Conservation (phyloP, 2,797 vertebrate species). For the Lagorchestes hirsutus region DNA sequence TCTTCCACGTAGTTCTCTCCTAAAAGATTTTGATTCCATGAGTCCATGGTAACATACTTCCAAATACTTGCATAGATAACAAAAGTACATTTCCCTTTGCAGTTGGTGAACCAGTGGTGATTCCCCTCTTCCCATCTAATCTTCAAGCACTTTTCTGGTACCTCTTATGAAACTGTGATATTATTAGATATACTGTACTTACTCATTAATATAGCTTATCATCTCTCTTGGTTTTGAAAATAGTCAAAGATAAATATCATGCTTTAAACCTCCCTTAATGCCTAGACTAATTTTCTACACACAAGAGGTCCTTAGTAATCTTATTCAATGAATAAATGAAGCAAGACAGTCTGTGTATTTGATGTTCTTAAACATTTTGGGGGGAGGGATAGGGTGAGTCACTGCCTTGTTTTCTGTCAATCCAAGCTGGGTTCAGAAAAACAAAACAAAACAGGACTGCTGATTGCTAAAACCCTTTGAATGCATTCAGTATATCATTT, state of each 20-base stretch:
- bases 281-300: not conserved
- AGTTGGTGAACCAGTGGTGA: slow-evolving; percentile 76
- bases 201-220: not conserved
- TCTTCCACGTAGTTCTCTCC: slow-evolving; percentile 98
- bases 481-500: not conserved
- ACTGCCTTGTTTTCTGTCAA: not conserved
- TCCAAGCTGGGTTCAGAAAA: not conserved
- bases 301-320: not conserved
- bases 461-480: not conserved
- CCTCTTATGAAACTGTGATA: not conserved
- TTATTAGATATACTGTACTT: not conserved
- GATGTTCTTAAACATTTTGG: not conserved
- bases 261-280: not conserved
- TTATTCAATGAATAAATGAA: not conserved
- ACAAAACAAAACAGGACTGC: not conserved
- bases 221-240: not conserved
- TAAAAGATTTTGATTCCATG: slow-evolving; percentile 95
- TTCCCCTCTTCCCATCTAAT: not conserved
- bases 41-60: slow-evolving; percentile 95
- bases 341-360: not conserved
- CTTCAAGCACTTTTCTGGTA: not conserved
- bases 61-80: slow-evolving; percentile 97
- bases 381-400: not conserved
- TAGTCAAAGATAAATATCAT: not conserved
- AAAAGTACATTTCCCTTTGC: slow-evolving; percentile 92